Evolutionary conservation across 2,888 invertebrate genomes (phyloP).

Genomic region (Glyphotaelius pellucidus): DNA sequence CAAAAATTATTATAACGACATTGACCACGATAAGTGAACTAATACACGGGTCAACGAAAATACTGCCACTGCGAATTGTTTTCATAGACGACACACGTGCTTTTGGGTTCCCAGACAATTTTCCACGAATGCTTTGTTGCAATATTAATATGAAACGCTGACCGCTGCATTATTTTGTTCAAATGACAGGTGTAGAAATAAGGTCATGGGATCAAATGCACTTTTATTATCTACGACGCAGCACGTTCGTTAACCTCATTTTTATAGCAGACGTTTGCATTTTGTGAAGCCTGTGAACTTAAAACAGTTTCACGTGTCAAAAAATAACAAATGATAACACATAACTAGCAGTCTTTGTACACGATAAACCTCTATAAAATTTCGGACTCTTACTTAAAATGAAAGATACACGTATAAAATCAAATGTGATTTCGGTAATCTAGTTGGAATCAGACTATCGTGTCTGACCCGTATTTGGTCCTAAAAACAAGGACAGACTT

Average conservation of each 20-base stretch:
- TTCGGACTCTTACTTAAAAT: no score
- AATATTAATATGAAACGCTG: neutral
- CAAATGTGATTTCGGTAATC: neutral
- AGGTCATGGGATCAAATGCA: neutral
- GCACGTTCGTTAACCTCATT: neutral
- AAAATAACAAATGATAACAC: neutral
- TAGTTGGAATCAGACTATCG: neutral
- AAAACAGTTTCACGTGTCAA: neutral
- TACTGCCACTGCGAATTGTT: neutral
- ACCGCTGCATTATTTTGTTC: neutral
- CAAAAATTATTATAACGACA: constrained; percentile 53
- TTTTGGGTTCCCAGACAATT: neutral
- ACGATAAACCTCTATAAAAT: no score
- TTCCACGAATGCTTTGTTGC: neutral
- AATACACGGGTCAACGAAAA: constrained; percentile 23
- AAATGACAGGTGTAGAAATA: neutral
- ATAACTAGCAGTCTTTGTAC: neutral
- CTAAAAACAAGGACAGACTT: neutral
- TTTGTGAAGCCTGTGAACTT: neutral
- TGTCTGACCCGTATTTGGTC: neutral
- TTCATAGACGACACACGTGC: neutral
- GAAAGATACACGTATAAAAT: no score
- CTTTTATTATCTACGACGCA: neutral
- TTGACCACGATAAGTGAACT: constrained; percentile 45
- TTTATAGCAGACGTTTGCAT: neutral